phyloP scores from a whole-genome alignment of 1,140 invertebrate species.

The Drosophila murphyi region DNA sequence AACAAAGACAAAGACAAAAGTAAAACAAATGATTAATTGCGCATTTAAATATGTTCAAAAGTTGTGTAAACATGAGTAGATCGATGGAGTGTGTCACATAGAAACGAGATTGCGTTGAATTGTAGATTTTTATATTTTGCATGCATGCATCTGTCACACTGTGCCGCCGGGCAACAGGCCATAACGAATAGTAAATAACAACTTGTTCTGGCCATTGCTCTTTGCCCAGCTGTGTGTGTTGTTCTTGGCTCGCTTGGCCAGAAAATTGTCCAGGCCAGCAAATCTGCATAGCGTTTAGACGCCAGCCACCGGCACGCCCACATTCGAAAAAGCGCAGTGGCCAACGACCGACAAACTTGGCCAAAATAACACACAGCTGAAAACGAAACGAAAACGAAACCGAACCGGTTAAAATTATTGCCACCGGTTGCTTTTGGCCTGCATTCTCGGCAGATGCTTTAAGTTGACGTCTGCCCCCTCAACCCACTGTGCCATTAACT shows the following conservation, averaged over 20 bases:
- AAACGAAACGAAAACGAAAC: slow-evolving; percentile 54
- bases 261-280: slow-evolving; percentile 2
- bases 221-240: slow-evolving; percentile 28
- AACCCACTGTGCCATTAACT: too few relatives aligned
- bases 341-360: slow-evolving; percentile 20
- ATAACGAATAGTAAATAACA: slow-evolving; percentile 18
- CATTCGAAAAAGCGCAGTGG: not conserved
- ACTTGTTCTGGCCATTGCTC: slow-evolving; percentile 38
- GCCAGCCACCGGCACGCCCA: not conserved
- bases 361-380: slow-evolving; percentile 16
- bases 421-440: slow-evolving; percentile 6
- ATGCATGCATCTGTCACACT: slow-evolving; percentile 28
- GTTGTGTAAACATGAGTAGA: slow-evolving; percentile 11
- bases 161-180: slow-evolving; percentile 31
- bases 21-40: slow-evolving; percentile 39
- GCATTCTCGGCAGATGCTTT: slow-evolving; percentile 32
- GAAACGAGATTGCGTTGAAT: slow-evolving; percentile 38
- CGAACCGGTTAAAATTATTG: slow-evolving; percentile 42
- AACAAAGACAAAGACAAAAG: not conserved
- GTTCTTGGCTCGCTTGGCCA: slow-evolving; percentile 3
- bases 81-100: slow-evolving; percentile 29
- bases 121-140: slow-evolving; percentile 4
- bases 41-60: slow-evolving; percentile 26
- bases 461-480: not conserved
- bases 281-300: slow-evolving; percentile 18